These are phyloP conservation scores for Syngnathus scovelli DNA, from an alignment of 2,113 vertebrate species.

Conservation along the genomic window DNA sequence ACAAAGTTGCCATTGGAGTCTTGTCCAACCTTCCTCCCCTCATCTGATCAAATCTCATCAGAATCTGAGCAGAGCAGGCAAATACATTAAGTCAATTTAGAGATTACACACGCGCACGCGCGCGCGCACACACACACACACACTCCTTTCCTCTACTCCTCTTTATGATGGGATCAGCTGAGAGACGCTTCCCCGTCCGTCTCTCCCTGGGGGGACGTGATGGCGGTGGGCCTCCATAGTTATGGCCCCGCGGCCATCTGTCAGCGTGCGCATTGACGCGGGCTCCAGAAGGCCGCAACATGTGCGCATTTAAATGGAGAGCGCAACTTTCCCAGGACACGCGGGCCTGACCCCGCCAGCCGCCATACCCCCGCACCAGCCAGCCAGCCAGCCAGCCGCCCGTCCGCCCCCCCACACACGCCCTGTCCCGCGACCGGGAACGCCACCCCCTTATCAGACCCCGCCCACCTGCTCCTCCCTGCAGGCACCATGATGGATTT, in stretches of 20 bases:
- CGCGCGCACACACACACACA: neutral
- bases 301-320: conserved; percentile 77
- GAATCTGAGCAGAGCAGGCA: conserved; percentile 47
- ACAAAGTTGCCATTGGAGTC: conserved; percentile 49
- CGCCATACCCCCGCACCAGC: conserved; percentile 38
- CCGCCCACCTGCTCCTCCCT: conserved; percentile 40
- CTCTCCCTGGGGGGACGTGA: conserved; percentile 39
- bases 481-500: conserved; percentile 52
- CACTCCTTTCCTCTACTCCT: conserved; percentile 29
- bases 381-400: conserved; percentile 14
- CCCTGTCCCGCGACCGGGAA: conserved; percentile 17
- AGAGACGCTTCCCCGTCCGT: conserved; percentile 35
- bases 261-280: conserved; percentile 65
- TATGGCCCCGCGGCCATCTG: conserved; percentile 72
- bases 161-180: conserved; percentile 62
- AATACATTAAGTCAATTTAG: conserved; percentile 66
- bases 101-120: conserved; percentile 31
- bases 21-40: conserved; percentile 34
- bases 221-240: conserved; percentile 66
- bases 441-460: conserved; percentile 20
- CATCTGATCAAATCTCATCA: conserved; percentile 63
- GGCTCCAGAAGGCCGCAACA: conserved; percentile 77
- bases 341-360: conserved; percentile 73
- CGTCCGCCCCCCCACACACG: conserved; percentile 13
- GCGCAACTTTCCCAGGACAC: conserved; percentile 77